These are phyloP conservation scores for Mesitornis unicolor DNA, from an alignment of 2,113 vertebrate genomes.

Conservation along the genomic window DNA sequence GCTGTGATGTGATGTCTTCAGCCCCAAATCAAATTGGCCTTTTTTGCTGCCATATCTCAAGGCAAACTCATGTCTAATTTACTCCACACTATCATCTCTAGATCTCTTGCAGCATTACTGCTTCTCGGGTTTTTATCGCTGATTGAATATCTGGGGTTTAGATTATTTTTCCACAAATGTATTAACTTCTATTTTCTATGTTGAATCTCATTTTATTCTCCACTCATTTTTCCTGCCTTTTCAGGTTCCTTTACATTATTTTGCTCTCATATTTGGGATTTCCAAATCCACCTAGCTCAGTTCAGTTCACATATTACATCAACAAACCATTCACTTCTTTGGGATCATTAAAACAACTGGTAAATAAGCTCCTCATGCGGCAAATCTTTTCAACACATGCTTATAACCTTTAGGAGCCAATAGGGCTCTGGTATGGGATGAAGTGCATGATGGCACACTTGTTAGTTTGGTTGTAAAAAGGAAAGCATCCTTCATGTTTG, in stretches of 20 bases:
- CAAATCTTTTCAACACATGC: not conserved
- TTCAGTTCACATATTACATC: not conserved
- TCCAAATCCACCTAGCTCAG: not conserved
- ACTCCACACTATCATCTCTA: slow-evolving; percentile 41
- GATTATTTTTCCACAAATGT: slow-evolving; percentile 54
- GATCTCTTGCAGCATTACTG: slow-evolving; percentile 53
- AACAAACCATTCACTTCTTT: not conserved
- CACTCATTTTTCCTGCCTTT: not conserved
- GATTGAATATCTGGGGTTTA: slow-evolving; percentile 56
- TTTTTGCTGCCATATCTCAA: slow-evolving; percentile 62
- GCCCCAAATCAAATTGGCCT: slow-evolving; percentile 63
- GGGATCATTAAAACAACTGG: not conserved
- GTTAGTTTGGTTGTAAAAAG: not conserved
- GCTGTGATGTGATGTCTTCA: slow-evolving; percentile 49
- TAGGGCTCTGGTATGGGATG: not conserved
- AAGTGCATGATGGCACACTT: not conserved
- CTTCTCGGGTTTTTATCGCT: slow-evolving; percentile 25
- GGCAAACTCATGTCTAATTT: slow-evolving; percentile 67
- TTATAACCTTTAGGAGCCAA: not conserved
- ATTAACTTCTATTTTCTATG: slow-evolving; percentile 23
- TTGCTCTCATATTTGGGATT: not conserved
- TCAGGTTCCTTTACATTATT: not conserved
- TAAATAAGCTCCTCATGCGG: not conserved
- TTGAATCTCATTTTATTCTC: slow-evolving; percentile 46
- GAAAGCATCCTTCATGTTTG: not conserved